Evolutionary conservation across 2,888 invertebrate species (phyloP).

Genomic region (Aspidiotus rigidus): DNA sequence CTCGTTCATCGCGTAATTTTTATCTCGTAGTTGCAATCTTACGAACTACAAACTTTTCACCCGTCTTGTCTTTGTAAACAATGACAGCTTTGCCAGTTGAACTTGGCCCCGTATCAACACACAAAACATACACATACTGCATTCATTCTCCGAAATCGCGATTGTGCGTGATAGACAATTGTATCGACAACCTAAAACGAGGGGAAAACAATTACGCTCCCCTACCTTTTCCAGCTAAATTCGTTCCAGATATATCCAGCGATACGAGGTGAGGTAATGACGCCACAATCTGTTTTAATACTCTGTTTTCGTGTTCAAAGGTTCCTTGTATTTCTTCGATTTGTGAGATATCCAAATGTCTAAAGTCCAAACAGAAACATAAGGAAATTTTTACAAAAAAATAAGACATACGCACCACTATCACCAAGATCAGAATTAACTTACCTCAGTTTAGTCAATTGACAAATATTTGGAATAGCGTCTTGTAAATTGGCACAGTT

Average conservation of each 20-base stretch:
- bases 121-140: no score
- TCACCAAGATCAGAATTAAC: constrained; percentile 37
- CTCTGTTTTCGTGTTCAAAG: constrained; percentile 64
- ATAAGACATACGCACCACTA: constrained; percentile 20
- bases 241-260: constrained; percentile 91
- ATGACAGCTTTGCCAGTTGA: no score
- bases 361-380: constrained; percentile 43
- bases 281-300: constrained; percentile 60
- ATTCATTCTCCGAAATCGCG: no score
- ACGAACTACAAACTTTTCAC: no score
- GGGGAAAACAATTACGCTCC: no score
- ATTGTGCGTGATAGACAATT: no score
- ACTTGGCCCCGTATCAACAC: no score
- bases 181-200: no score
- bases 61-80: no score
- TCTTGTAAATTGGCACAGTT: constrained; percentile 32
- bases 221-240: constrained; percentile 73
- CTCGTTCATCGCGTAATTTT: no score
- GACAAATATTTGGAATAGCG: constrained; percentile 30
- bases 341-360: constrained; percentile 78
- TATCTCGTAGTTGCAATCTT: no score
- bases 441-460: constrained; percentile 26
- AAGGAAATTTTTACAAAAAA: constrained; percentile 41
- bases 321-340: constrained; percentile 60
- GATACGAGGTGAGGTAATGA: constrained; percentile 66